These are phyloP conservation scores for Cenopis cana DNA, from an alignment of 2,888 invertebrate species.

Conservation along the genomic window DNA sequence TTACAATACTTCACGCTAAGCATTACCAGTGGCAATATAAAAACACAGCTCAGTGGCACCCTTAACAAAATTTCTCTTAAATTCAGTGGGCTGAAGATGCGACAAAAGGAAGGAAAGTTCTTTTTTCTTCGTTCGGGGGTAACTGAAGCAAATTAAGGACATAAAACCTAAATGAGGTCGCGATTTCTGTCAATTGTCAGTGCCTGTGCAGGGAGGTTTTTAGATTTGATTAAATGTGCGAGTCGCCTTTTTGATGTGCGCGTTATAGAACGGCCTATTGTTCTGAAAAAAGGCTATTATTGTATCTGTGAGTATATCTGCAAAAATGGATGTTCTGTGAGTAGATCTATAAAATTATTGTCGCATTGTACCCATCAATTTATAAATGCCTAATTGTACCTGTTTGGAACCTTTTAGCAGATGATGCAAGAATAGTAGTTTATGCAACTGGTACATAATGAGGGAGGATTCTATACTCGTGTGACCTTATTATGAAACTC, in stretches of 20 bases:
- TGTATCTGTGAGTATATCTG: too few species aligned
- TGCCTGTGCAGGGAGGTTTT: slow-evolving; percentile 44
- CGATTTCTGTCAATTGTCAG: slow-evolving; percentile 70
- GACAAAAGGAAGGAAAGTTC: slow-evolving; percentile 68
- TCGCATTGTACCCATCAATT: too few species aligned
- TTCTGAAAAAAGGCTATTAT: neutral
- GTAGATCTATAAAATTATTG: too few species aligned
- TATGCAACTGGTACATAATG: too few species aligned
- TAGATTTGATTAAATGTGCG: slow-evolving; percentile 31
- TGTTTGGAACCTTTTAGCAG: too few species aligned
- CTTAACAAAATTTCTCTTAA: slow-evolving; percentile 56
- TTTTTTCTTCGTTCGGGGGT: slow-evolving; percentile 60
- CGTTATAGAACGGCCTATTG: neutral
- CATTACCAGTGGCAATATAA: slow-evolving; percentile 17
- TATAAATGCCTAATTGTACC: too few species aligned
- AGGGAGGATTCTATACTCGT: too few species aligned
- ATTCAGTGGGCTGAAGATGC: slow-evolving; percentile 62
- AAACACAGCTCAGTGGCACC: slow-evolving; percentile 24
- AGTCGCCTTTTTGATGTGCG: slow-evolving; percentile 15
- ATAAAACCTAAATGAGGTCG: slow-evolving; percentile 75
- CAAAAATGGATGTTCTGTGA: too few species aligned
- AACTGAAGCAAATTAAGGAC: slow-evolving; percentile 76
- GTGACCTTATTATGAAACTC: too few species aligned
- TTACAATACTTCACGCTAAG: slow-evolving; percentile 6
- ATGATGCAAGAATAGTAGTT: too few species aligned